Base-by-base conservation (phyloP, 2,113 vertebrate genomes). In the Chitala chitala region DNA sequence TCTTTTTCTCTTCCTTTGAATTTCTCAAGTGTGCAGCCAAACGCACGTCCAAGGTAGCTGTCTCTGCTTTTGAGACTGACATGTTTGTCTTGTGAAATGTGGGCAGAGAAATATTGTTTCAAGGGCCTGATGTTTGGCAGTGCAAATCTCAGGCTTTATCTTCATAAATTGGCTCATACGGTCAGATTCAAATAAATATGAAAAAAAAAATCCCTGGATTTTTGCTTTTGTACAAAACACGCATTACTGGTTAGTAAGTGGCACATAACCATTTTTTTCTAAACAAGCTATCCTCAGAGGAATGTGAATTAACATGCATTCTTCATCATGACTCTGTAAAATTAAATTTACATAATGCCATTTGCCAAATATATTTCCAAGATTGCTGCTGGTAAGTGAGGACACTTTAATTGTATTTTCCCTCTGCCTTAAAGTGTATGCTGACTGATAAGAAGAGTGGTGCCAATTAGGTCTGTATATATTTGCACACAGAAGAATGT, bases 1-100 rank as follows among this genome's bases (percentile, higher is more conserved):
- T 63, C 76, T 66, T 38, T 72, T 17, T 73, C 42, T 17, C 40
- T 72, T 20, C 53, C 38, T 65, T 42, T 46, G 13, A 29, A 71
- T 65, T 70, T 70, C 72, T 13, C 24, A 68, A 68, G 38, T n/a
- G 46, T 26, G 24, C n/a, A 26, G 64, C n/a, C 42, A 48, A 38
- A 68, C 64, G 46, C 42, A n/a, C 6, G 24, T 48, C 46, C n/a
- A 38, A 15, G 24, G 64, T 24, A n/a, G 7, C 17, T 68, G 42
- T 29, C 12, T 20, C 46, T 38, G 38, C 42, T 46, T 33, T 46
- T 68, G 64, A 42, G 29, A 38, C 46, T 68, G 64, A 42, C 64
- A 44, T 10, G 5, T 22, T 8, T 10, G 22, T 46, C 42, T n/a
- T 68, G 53, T 69, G 75, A 69, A 78, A 64, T 76, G 55, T 70